These are phyloP conservation scores for Neolamprologus cancellatus DNA, from an alignment of 2,113 vertebrate genomes.

Conservation along the genomic window DNA sequence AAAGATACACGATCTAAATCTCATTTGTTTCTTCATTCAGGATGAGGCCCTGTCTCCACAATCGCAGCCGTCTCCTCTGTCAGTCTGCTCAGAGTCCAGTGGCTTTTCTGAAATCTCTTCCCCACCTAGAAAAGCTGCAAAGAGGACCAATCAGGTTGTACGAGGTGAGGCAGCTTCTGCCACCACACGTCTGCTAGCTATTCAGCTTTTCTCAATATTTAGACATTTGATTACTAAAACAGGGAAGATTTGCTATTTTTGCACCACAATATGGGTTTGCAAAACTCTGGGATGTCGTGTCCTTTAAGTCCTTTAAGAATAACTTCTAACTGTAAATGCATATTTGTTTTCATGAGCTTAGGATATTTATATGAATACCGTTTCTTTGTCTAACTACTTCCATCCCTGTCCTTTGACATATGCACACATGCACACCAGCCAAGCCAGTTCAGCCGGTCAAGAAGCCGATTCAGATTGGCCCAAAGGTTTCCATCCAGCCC, in stretches of 20 bases:
- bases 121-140: constrained; percentile 57
- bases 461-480: constrained; percentile 70
- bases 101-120: constrained; percentile 56
- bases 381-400: not conserved
- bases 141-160: constrained; percentile 42
- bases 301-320: not conserved
- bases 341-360: not conserved
- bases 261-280: not conserved
- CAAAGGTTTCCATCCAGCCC: constrained; percentile 85
- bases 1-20: not conserved
- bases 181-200: not conserved
- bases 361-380: not conserved
- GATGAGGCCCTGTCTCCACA: constrained; percentile 79
- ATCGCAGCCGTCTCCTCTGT: constrained; percentile 79
- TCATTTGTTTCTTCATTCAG: constrained; percentile 55
- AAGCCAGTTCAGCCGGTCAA: constrained; percentile 66
- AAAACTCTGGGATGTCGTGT: not conserved
- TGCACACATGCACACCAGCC: constrained; percentile 46
- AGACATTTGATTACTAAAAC: not conserved
- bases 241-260: not conserved
- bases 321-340: not conserved
- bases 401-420: not conserved
- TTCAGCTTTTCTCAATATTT: not conserved
- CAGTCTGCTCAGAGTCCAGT: constrained; percentile 78
- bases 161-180: constrained; percentile 46